Conservation (phyloP, 2,888 invertebrate genomes). For the Scaptomyza polygonia region DNA sequence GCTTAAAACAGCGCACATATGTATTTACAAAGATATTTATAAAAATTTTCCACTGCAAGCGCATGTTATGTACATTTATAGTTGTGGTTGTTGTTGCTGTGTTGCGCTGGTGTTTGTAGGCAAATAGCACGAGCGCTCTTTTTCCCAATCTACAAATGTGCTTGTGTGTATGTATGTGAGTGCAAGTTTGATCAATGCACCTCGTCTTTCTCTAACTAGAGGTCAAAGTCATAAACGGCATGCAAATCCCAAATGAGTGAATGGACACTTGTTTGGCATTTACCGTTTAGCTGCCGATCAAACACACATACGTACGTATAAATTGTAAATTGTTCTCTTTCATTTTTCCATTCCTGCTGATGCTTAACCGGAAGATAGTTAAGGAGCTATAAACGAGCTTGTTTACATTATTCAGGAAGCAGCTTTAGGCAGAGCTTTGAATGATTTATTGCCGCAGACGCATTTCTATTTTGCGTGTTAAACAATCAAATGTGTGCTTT, state of each 20-base stretch:
- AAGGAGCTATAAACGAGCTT: constrained; percentile 21
- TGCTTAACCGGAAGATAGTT: constrained; percentile 16
- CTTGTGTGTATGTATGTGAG: constrained; percentile 17
- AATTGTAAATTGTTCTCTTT: background rate
- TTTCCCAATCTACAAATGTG: constrained; percentile 7
- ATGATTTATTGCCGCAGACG: constrained; percentile 10
- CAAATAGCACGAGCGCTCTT: constrained; percentile 40
- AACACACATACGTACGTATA: too few species aligned
- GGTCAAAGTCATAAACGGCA: constrained; percentile 46
- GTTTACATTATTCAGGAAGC: constrained; percentile 15
- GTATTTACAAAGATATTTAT: constrained; percentile 29
- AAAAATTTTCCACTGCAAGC: constrained; percentile 72
- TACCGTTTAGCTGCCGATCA: constrained; percentile 1
- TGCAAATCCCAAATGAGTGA: constrained; percentile 12
- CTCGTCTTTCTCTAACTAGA: constrained; percentile 32
- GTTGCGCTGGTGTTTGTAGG: constrained; percentile 11
- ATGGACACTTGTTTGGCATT: constrained; percentile 43
- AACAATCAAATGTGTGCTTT: background rate
- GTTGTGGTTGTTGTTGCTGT: background rate
- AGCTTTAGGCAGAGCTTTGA: background rate
- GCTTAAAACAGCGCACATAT: background rate
- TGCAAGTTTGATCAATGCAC: constrained; percentile 63
- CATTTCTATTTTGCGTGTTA: constrained; percentile 1
- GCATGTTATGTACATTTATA: background rate
- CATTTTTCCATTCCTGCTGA: background rate